phyloP scores from a whole-genome alignment of 1,140 invertebrate species.

The Musca vetustissima region DNA sequence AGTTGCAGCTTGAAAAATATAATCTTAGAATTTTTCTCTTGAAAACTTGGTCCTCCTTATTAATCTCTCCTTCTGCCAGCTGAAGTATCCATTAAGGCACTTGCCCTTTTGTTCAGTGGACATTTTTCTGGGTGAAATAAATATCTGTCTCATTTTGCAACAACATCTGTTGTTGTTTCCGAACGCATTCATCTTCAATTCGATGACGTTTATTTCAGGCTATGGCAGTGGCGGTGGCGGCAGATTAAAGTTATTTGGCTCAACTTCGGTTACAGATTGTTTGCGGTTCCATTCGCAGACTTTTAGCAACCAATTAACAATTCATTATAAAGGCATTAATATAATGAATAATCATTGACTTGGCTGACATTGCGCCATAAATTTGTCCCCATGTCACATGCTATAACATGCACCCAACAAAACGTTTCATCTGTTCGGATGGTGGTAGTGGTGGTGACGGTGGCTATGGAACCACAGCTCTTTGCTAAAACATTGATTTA shows the following conservation, averaged over 20 bases:
- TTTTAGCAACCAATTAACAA: conserved; percentile 24
- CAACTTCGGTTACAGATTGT: neutral
- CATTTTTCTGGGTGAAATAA: conserved; percentile 16
- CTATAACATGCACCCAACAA: conserved; percentile 10
- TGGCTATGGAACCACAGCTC: too few species aligned
- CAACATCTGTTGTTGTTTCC: neutral
- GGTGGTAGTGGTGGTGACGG: too few species aligned
- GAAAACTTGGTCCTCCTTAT: too few species aligned
- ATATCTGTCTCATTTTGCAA: conserved; percentile 30
- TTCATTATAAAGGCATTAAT: conserved; percentile 25
- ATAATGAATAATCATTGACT: conserved; percentile 22
- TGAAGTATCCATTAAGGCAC: too few species aligned
- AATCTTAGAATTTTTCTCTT: too few species aligned
- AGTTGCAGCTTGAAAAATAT: too few species aligned
- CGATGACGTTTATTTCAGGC: neutral
- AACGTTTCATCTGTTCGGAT: neutral
- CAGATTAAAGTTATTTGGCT: neutral
- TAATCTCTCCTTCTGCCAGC: too few species aligned
- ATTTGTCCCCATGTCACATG: conserved; percentile 25
- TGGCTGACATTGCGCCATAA: conserved; percentile 22
- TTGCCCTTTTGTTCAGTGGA: too few species aligned
- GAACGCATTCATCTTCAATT: neutral
- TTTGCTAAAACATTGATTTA: neutral
- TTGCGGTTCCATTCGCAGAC: conserved; percentile 22
- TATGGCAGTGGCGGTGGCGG: neutral